A percentile compares a stretch with the other conserved stretches of the same genome.
phyloP scores from a whole-genome alignment of 2,888 invertebrate genomes.

The Agapostemon virescens region DNA sequence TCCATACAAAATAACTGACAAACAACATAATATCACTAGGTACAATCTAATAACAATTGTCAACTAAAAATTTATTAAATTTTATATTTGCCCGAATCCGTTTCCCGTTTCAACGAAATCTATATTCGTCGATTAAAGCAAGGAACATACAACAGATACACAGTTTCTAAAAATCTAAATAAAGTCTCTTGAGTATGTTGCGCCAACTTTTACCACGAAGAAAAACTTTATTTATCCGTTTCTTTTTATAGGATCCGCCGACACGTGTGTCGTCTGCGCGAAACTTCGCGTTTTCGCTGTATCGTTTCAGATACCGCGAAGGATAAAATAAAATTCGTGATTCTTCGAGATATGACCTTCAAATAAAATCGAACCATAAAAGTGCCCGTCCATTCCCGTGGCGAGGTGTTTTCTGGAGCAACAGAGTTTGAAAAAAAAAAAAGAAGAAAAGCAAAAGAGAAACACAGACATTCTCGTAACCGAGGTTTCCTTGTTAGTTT shows the following conservation, averaged over 20 bases:
- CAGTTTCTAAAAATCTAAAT: not conserved
- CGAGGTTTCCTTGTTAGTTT: slow-evolving; percentile 41
- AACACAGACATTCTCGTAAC: not conserved
- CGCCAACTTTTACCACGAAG: not conserved
- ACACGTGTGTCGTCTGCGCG: not conserved
- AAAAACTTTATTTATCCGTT: not conserved
- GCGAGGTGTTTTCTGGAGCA: not conserved
- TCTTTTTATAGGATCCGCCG: not conserved
- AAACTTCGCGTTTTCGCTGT: not conserved
- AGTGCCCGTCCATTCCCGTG: not conserved
- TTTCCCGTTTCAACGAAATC: too few relatives aligned
- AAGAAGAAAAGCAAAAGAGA: too few relatives aligned
- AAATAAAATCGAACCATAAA: not conserved
- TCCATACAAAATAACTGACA: too few relatives aligned
- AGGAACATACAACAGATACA: too few relatives aligned
- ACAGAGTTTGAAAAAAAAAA: not conserved
- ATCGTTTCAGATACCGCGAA: not conserved
- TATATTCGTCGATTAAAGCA: too few relatives aligned
- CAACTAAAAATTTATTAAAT: too few relatives aligned
- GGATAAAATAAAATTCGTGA: not conserved
- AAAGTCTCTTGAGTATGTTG: not conserved
- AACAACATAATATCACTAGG: too few relatives aligned
- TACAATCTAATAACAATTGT: not conserved
- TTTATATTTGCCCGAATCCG: not conserved
- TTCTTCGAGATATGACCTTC: not conserved